phyloP scores from a whole-genome alignment of 2,888 invertebrate species.

The Hyppa rectilinea region DNA sequence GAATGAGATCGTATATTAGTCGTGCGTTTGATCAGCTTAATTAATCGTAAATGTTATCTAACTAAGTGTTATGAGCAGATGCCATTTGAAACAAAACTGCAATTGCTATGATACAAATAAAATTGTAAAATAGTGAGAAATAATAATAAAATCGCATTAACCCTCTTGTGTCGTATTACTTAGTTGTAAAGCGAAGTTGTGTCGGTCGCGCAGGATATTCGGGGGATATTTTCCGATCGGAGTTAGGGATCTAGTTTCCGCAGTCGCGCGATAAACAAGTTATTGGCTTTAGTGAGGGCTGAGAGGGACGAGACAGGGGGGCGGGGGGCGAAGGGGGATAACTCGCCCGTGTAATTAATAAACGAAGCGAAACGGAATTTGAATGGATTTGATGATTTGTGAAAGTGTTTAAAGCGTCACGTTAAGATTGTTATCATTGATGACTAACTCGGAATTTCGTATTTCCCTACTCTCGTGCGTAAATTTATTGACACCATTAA shows the following conservation, averaged over 20 bases:
- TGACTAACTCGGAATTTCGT: slow-evolving; percentile 45
- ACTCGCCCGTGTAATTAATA: slow-evolving; percentile 85
- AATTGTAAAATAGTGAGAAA: slow-evolving; percentile 35
- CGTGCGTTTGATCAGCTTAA: slow-evolving; percentile 51
- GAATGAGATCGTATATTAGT: slow-evolving; percentile 42
- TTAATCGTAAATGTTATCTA: slow-evolving; percentile 32
- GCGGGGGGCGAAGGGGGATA: slow-evolving; percentile 60
- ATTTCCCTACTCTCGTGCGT: slow-evolving; percentile 16
- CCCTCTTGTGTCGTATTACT: slow-evolving; percentile 46
- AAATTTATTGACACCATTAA: slow-evolving; percentile 53
- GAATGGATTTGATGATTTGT: slow-evolving; percentile 82
- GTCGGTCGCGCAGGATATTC: slow-evolving; percentile 78
- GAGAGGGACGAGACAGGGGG: slow-evolving; percentile 58
- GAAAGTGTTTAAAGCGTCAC: slow-evolving; percentile 72
- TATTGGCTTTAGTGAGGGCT: slow-evolving; percentile 81
- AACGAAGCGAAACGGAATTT: slow-evolving; percentile 81
- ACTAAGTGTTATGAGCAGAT: slow-evolving; percentile 21
- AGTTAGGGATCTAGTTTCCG: slow-evolving; percentile 86
- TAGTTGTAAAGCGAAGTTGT: slow-evolving; percentile 63
- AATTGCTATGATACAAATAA: slow-evolving; percentile 15
- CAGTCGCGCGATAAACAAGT: slow-evolving; percentile 86
- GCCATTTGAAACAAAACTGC: slow-evolving; percentile 17
- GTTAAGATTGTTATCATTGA: slow-evolving; percentile 61
- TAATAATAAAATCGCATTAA: slow-evolving; percentile 52
- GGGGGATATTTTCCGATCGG: slow-evolving; percentile 83